Evolutionary conservation across 92 coral and sea anemone genomes (phyloP).

Genomic region (Palythoa caribaeorum): DNA sequence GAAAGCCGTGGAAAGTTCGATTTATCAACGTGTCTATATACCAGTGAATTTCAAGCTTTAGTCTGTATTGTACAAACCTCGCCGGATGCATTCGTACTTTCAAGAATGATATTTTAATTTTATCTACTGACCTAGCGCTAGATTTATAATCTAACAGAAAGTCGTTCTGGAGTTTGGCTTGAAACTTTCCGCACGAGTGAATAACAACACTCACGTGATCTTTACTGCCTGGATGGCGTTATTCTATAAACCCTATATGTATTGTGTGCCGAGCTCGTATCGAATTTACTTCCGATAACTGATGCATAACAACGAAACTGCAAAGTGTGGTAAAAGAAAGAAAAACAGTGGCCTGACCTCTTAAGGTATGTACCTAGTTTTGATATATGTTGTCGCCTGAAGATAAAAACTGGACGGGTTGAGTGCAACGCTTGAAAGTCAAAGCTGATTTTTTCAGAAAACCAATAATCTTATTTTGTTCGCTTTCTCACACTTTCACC

Average conservation of each 20-base stretch:
- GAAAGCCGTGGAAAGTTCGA: too few species aligned
- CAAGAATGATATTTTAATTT: too few species aligned
- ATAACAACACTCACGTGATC: conserved; percentile 32
- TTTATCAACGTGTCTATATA: too few species aligned
- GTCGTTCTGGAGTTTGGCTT: not conserved
- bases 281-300: not conserved
- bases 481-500: not conserved
- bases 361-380: conserved; percentile 18
- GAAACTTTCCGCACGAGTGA: conserved; percentile 30
- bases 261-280: not conserved
- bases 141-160: not conserved
- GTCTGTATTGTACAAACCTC: too few species aligned
- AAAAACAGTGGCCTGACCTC: not conserved
- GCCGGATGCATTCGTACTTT: too few species aligned
- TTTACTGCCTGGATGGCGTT: conserved; percentile 4
- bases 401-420: not conserved
- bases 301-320: not conserved
- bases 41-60: too few species aligned
- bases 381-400: not conserved
- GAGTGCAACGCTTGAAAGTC: not conserved
- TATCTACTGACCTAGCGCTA: too few species aligned
- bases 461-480: not conserved
- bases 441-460: not conserved
- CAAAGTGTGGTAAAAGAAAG: not conserved
- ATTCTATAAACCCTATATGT: not conserved